Evolutionary conservation across 2,113 vertebrate species (phyloP).

Genomic region (Marmota monax): DNA sequence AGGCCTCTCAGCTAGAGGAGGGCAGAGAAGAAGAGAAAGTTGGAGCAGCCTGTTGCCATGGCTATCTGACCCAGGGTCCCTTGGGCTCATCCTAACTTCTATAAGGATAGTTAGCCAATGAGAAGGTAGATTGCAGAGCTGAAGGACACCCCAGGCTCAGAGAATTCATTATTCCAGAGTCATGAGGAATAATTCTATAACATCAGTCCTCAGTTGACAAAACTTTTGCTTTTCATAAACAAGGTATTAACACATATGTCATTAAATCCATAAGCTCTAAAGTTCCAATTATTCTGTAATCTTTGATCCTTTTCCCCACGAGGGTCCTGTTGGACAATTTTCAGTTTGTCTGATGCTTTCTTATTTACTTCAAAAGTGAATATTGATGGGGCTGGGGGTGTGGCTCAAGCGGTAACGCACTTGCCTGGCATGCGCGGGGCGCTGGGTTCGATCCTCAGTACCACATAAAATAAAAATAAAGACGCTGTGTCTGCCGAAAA

Average conservation of each 20-base stretch:
- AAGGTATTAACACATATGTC: neutral
- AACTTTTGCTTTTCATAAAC: neutral
- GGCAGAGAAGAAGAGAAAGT: conserved; percentile 22
- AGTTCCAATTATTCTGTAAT: neutral
- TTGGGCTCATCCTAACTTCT: neutral
- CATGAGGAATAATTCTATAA: neutral
- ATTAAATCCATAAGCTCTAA: neutral
- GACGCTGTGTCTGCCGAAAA: too few species aligned
- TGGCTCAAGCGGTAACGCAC: too few species aligned
- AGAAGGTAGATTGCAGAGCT: neutral
- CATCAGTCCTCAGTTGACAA: neutral
- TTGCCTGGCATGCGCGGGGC: too few species aligned
- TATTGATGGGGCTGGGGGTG: too few species aligned
- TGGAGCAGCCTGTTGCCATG: neutral
- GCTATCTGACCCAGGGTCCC: conserved; percentile 76
- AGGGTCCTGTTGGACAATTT: neutral
- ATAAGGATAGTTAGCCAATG: neutral
- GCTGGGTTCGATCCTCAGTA: too few species aligned
- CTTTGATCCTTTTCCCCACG: neutral
- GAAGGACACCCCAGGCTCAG: neutral
- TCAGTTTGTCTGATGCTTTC: neutral
- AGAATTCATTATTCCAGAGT: neutral
- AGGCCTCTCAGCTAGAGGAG: conserved; percentile 69
- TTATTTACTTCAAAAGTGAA: neutral
- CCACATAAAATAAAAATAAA: too few species aligned